A percentile compares a stretch with the other conserved stretches of the same genome.
Conservation (phyloP, 2,113 vertebrate species). For the Cyanoramphus novaezelandiae region DNA sequence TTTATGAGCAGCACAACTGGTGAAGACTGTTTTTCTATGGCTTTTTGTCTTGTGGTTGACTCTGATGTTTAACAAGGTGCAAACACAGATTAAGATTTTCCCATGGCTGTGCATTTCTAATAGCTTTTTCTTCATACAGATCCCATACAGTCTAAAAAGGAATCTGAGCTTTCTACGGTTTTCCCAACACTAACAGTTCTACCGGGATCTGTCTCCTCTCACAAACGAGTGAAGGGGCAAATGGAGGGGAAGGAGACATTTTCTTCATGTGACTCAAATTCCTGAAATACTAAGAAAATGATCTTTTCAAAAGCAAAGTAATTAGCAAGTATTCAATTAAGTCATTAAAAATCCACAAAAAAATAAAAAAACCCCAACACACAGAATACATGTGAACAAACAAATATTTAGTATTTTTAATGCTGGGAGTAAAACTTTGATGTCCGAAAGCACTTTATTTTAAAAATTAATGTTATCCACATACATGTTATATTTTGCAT, state of each 20-base stretch:
- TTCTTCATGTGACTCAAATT: neutral
- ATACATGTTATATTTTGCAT: neutral
- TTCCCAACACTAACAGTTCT: neutral
- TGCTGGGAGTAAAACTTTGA: neutral
- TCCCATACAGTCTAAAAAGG: neutral
- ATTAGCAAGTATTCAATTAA: neutral
- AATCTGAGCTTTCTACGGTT: neutral
- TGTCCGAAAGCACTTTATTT: neutral
- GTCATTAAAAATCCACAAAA: neutral
- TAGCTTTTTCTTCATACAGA: neutral
- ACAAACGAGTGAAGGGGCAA: neutral
- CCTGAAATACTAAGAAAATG: neutral
- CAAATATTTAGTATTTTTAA: neutral
- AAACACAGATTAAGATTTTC: neutral
- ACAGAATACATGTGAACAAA: neutral
- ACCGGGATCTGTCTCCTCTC: neutral
- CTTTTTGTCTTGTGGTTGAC: neutral
- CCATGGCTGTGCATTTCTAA: neutral
- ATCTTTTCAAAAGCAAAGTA: neutral
- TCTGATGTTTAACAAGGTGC: conserved; percentile 43
- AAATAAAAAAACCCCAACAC: neutral
- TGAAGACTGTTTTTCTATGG: neutral
- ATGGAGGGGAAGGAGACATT: neutral
- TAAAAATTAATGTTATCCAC: neutral
- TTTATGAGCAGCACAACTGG: neutral